These are phyloP conservation scores for Scaptomyza reducta DNA, from an alignment of 2,888 invertebrate species.

Conservation along the genomic window DNA sequence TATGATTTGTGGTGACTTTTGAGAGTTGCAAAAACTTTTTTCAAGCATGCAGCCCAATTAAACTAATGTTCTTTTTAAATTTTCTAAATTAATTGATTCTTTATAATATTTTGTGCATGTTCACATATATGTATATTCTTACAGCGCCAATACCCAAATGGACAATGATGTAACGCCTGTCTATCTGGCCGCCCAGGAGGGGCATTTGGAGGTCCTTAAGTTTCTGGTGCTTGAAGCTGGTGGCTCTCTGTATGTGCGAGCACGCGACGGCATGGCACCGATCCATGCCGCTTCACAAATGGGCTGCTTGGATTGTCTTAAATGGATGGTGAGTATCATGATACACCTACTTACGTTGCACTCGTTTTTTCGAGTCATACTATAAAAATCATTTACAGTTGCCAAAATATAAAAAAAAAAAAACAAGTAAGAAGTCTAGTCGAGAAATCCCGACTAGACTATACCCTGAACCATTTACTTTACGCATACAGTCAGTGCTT, in stretches of 20 bases:
- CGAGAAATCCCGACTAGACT: too few species aligned
- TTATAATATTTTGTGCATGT: not conserved
- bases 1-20: too few species aligned
- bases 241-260: conserved; percentile 92
- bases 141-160: conserved; percentile 95
- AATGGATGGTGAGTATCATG: conserved; percentile 91
- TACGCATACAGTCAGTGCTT: too few species aligned
- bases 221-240: conserved; percentile 93
- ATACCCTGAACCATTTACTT: too few species aligned
- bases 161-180: conserved; percentile 96
- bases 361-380: too few species aligned
- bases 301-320: conserved; percentile 93
- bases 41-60: too few species aligned
- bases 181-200: conserved; percentile 94
- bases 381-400: too few species aligned
- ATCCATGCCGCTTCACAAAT: conserved; percentile 96
- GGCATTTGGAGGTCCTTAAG: conserved; percentile 93
- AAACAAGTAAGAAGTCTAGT: too few species aligned
- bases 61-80: too few species aligned
- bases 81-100: too few species aligned
- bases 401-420: too few species aligned
- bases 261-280: conserved; percentile 95
- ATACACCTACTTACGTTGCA: not conserved
- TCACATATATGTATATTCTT: conserved; percentile 42
- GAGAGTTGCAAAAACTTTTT: too few species aligned